Evolutionary conservation across 2,797 vertebrate species (phyloP).

Genomic region (Myotis vivesi): DNA sequence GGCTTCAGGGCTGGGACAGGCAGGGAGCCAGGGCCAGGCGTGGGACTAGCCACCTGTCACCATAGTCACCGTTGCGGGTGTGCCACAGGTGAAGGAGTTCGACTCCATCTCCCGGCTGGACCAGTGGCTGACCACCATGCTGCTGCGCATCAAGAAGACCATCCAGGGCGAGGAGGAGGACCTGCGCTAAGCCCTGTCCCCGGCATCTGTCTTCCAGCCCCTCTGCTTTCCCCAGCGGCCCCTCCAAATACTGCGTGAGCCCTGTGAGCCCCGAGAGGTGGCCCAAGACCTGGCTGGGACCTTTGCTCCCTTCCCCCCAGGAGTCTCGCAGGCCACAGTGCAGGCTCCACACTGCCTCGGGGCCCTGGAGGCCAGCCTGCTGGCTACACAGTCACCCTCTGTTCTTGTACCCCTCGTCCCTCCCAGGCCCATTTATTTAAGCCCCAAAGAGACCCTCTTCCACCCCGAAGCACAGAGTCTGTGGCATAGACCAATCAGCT

Average conservation of each 20-base stretch:
- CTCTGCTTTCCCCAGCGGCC: neutral
- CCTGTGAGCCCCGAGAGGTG: neutral
- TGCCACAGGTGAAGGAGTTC: constrained; percentile 88
- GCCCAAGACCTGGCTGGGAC: neutral
- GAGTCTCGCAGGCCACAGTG: neutral
- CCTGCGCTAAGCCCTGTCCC: constrained; percentile 85
- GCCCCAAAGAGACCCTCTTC: neutral
- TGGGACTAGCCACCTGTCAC: neutral
- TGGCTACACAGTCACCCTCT: neutral
- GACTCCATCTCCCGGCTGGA: constrained; percentile 94
- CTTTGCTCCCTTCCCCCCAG: neutral
- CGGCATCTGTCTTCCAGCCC: rapidly evolving
- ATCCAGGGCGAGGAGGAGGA: constrained; percentile 93
- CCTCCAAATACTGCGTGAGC: neutral
- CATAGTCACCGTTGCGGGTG: rapidly evolving
- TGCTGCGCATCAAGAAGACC: constrained; percentile 95
- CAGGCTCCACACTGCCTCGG: neutral
- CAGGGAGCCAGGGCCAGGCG: rapidly evolving
- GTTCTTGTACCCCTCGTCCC: neutral
- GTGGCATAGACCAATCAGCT: neutral
- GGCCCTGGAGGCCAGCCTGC: neutral
- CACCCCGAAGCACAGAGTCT: neutral
- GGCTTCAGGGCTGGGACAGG: neutral
- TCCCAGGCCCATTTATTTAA: constrained; percentile 66
- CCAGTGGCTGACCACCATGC: constrained; percentile 97